phyloP scores from a whole-genome alignment of 2,888 invertebrate species.

The Synergus gifuensis region DNA sequence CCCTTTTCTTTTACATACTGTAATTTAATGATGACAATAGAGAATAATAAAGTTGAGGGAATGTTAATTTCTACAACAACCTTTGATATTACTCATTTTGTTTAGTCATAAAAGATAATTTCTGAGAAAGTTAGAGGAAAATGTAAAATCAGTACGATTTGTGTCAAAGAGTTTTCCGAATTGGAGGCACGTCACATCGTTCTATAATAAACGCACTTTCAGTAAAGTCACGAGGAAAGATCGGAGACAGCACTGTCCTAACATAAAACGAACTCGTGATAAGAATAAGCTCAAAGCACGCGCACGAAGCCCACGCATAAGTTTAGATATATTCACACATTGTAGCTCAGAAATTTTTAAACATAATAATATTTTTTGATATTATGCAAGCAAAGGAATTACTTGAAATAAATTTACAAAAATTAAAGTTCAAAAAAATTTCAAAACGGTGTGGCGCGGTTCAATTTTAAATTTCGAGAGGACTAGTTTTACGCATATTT shows the following conservation, averaged over 20 bases:
- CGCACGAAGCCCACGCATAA: conserved; percentile 28
- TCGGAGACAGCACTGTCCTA: conserved; percentile 10
- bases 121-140: not conserved
- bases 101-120: not conserved
- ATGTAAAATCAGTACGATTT: not conserved
- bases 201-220: conserved; percentile 37
- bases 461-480: too few relatives aligned
- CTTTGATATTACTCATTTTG: not conserved
- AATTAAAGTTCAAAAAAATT: too few relatives aligned
- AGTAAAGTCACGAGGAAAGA: conserved; percentile 25
- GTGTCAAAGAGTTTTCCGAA: not conserved
- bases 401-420: too few relatives aligned
- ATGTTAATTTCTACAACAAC: not conserved
- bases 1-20: not conserved
- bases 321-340: not conserved
- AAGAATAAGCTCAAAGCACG: conserved; percentile 1
- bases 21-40: not conserved
- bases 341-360: not conserved
- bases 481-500: too few relatives aligned
- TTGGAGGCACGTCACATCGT: not conserved
- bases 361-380: too few relatives aligned
- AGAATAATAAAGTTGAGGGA: not conserved
- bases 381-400: too few relatives aligned
- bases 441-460: too few relatives aligned
- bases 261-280: conserved; percentile 9